Evolutionary conservation across 2,113 vertebrate genomes (phyloP), one percentile per base, ranked within the genome.

Genomic region (Peromyscus californicus): DNA sequence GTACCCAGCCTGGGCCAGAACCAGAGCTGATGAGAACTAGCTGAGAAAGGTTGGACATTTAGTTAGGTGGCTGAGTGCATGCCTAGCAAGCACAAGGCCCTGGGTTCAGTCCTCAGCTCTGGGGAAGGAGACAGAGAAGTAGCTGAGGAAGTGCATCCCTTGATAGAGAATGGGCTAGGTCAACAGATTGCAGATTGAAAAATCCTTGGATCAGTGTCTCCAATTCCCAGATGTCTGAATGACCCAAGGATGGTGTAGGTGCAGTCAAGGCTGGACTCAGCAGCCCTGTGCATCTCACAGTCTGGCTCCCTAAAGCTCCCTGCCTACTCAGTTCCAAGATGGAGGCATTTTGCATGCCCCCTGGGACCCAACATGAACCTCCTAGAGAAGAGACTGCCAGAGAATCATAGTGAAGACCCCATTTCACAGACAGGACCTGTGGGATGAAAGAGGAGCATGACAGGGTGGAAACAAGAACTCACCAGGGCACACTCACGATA

Each of bases 271-370:
- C 24, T 31, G 2, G 3, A 22, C 33, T 51, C 31, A 59, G 22
- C 0, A 33, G 5, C 13, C 7, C 11, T 4, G 48, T 0, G 6
- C 4, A 7, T 9, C 88, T 39, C 48, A 39, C 12, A 24, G 24
- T 4, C 5, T 11, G 5, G 2, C 6, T 19, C 3, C 33, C 65
- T 76, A 12, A 1, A 7, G 31, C 1, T 15, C 74, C 13, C 42
- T 74, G 33, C 57, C 63, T n/a, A 21, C 29, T 45, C 80, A 79
- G 13, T 24, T 61, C 69, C 26, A 11, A n/a, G 22, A 15, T 0
- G 2, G 4, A 0, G 9, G 78, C 39, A 9, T 51, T 72, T 70
- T 65, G 16, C 8, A 31, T 45, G 7, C 0, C 54, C 19, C 1
- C 16, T 67, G 22, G 33, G 10, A 31, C 45, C 84, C 67, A 19